These are phyloP conservation scores for Thamnophis elegans DNA, from an alignment of 2,797 vertebrate species.

Conservation along the genomic window DNA sequence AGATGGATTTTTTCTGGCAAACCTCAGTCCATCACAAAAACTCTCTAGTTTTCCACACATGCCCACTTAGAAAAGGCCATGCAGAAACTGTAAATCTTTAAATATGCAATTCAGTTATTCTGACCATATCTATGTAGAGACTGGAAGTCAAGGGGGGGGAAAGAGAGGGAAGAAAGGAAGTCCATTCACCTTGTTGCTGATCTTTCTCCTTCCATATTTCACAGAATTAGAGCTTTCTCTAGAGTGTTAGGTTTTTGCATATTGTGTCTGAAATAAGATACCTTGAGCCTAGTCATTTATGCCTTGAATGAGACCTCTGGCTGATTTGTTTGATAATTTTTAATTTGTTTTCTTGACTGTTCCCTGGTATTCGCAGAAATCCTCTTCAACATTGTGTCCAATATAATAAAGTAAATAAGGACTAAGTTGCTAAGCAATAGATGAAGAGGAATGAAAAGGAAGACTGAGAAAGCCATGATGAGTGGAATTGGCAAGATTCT, in stretches of 20 bases:
- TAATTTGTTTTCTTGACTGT: background rate
- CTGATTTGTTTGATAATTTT: background rate
- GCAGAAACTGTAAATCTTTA: background rate
- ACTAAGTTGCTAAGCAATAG: background rate
- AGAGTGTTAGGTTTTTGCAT: background rate
- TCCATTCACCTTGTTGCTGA: background rate
- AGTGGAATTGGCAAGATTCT: background rate
- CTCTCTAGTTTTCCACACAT: background rate
- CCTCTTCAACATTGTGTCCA: background rate
- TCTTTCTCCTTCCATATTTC: background rate
- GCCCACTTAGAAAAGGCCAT: background rate
- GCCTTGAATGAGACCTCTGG: background rate
- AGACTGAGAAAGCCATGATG: background rate
- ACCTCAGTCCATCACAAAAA: background rate
- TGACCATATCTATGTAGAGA: background rate
- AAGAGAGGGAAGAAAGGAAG: background rate
- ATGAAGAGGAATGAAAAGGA: background rate
- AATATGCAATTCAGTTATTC: background rate
- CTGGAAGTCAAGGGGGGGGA: background rate
- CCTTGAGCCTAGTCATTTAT: background rate
- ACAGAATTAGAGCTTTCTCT: background rate
- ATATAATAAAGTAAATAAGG: background rate
- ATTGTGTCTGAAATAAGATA: background rate
- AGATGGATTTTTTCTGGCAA: background rate
- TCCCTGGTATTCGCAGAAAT: background rate